Conservation (phyloP, 2,797 vertebrate species). For the Acanthopagrus latus region DNA sequence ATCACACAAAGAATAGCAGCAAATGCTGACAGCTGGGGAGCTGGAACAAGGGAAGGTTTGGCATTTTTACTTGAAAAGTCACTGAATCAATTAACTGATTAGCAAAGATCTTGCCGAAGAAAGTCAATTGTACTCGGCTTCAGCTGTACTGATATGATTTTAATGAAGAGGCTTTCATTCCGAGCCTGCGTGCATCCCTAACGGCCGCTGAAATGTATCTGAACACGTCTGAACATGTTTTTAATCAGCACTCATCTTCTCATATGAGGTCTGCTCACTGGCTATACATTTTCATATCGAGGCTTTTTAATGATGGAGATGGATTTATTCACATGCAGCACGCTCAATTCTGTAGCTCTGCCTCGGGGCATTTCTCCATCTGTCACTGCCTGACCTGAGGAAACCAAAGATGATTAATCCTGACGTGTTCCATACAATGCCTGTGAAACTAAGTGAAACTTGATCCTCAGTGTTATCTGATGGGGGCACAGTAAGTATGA, state of each 20-base stretch:
- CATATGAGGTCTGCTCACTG: not conserved
- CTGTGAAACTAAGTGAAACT: conserved; percentile 65
- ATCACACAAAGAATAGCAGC: not conserved
- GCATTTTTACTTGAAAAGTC: too few relatives aligned
- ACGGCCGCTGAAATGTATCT: not conserved
- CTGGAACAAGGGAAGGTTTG: too few relatives aligned
- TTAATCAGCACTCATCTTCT: not conserved
- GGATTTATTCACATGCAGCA: not conserved
- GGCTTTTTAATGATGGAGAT: not conserved
- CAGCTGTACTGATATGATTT: not conserved
- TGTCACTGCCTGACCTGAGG: conserved; percentile 58
- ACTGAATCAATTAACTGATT: too few relatives aligned
- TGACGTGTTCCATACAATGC: conserved; percentile 47
- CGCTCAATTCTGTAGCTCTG: conserved; percentile 17
- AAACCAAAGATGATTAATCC: conserved; percentile 68
- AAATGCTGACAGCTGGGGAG: not conserved
- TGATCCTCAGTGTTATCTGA: conserved; percentile 71
- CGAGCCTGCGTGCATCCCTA: not conserved
- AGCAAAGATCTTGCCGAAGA: too few relatives aligned
- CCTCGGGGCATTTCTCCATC: conserved; percentile 54
- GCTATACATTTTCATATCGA: not conserved
- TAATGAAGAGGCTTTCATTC: not conserved
- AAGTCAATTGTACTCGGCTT: too few relatives aligned
- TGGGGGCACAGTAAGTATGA: conserved; percentile 63
- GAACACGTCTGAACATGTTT: not conserved